Base-by-base conservation (phyloP, 2,113 vertebrate species). In the Bothrops jararaca region DNA sequence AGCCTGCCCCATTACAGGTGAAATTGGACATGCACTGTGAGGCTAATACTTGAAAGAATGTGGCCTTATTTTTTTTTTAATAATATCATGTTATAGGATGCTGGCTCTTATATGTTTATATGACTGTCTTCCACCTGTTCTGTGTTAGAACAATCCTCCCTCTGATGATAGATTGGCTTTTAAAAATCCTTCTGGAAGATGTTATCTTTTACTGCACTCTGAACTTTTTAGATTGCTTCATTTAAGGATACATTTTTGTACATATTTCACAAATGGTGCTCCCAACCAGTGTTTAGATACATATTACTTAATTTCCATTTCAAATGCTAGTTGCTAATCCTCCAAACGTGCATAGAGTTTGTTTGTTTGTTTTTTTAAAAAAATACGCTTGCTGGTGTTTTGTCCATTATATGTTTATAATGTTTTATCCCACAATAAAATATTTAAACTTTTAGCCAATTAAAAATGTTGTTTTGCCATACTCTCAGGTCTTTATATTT, bases 401-500 rank as follows among this genome's bases (percentile, higher is more conserved):
- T 93, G n/a, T 94, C 13, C 90, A 91, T 93, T 57, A n/a, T 88
- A 90, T 94, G 90, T 90, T 91, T 94, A 50, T 93, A 93, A 93
- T 92, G 34, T 57, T 88, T 93, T 91, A 42, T 89, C 58, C 1
- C 12, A 91, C 86, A 86, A 57, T 86, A 64, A 94, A 89, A 52
- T 85, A n/a, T 86, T 93, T 24, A 54, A 93, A 90, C 74, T 93
- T 91, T 88, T 85, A 15, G 12, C 53, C 93, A 92, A 13, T 91
- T 53, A 86, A 64, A 60, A 29, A 87, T 74, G 29, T 92, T 80
- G 7, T 52, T 93, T 95, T 95, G 94, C 90, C 85, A 89, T 90
- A 92, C 94, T 95, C 96, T 97, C 95, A 96, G 96, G 94, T 96
- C 95, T 91, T 94, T 93, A 93, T 94, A 54, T 95, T 96, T 64